phyloP scores from a whole-genome alignment of 2,888 invertebrate genomes.

The Lasioglossum marginatum region DNA sequence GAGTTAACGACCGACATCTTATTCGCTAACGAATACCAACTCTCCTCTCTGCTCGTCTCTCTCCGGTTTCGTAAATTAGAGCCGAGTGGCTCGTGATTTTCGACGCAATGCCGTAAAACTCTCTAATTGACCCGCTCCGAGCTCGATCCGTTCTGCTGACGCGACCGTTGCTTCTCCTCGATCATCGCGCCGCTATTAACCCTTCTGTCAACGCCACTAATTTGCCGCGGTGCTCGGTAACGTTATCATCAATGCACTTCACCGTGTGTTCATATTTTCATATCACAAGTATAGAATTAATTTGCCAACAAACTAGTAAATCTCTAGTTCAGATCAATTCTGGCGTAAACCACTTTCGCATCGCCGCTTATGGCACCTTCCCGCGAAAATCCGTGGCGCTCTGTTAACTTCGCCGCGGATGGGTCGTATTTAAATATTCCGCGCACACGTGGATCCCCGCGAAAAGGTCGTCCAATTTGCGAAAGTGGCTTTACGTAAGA shows the following conservation, averaged over 20 bases:
- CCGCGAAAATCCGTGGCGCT: background rate
- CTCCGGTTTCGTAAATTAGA: slow-evolving; percentile 34
- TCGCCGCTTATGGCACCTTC: background rate
- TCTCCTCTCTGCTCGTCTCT: background rate
- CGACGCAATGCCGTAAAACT: slow-evolving; percentile 45
- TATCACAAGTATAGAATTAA: background rate
- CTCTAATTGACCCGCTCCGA: slow-evolving; percentile 33
- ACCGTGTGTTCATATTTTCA: background rate
- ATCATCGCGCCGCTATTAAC: background rate
- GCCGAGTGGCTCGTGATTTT: slow-evolving; percentile 23
- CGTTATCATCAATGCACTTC: background rate
- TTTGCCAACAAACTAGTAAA: background rate
- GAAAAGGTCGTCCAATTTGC: slow-evolving; percentile 22
- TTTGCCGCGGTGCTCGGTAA: background rate
- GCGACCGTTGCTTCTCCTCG: background rate
- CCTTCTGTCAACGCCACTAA: background rate
- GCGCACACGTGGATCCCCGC: background rate
- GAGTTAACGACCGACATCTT: background rate
- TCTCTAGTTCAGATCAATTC: background rate
- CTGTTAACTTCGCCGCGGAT: background rate
- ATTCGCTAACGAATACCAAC: background rate
- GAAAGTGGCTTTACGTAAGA: slow-evolving; percentile 46
- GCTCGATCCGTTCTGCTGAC: background rate
- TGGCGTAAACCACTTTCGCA: background rate
- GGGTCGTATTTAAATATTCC: background rate